phyloP scores from a whole-genome alignment of 2,797 vertebrate genomes.

The Chiropotes sagulatus region DNA sequence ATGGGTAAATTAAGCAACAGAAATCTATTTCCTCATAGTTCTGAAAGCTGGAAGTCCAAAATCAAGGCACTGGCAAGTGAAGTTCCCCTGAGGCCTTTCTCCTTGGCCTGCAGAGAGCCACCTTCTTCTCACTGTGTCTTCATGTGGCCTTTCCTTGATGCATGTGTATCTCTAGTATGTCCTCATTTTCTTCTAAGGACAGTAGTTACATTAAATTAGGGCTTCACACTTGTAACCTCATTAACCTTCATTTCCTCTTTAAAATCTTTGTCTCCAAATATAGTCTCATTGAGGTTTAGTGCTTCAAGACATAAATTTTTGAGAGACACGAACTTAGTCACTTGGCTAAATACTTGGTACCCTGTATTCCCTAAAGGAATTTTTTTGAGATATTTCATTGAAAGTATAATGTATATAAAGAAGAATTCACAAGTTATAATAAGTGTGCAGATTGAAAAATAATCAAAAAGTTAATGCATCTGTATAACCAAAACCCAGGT shows the following conservation, averaged over 20 bases:
- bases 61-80: no score
- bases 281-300: not conserved
- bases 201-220: not conserved
- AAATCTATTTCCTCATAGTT: not conserved
- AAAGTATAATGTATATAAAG: not conserved
- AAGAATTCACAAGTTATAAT: not conserved
- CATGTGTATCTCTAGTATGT: fast-evolving
- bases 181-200: not conserved
- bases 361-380: not conserved
- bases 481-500: not conserved
- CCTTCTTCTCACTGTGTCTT: not conserved
- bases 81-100: not conserved
- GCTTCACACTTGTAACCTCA: not conserved
- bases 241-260: not conserved
- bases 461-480: not conserved
- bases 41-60: not conserved
- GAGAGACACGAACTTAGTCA: not conserved
- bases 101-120: no score
- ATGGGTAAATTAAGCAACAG: not conserved
- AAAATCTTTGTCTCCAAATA: not conserved
- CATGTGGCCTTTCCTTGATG: not conserved
- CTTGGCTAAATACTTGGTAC: not conserved
- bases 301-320: not conserved
- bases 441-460: not conserved
- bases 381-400: not conserved